A percentile compares a stretch with the other conserved stretches of the same genome.
Conservation (phyloP, 2,888 invertebrate genomes). For the Trissolcus brochymenae region DNA sequence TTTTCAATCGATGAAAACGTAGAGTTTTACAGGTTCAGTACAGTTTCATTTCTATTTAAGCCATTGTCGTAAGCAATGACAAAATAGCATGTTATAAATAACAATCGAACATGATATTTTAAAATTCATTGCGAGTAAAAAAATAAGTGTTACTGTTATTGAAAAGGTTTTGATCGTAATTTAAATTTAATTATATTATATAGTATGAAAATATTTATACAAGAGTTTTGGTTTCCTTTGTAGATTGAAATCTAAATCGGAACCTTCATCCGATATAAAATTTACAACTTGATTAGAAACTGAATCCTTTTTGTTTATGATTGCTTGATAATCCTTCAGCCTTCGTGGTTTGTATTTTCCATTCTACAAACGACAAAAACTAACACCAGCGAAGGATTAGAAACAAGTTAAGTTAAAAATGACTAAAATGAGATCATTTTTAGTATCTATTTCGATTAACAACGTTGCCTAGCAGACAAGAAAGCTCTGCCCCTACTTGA, state of each 20-base stretch:
- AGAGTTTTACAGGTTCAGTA: conserved; percentile 1
- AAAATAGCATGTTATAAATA: conserved; percentile 2
- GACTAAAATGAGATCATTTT: conserved; percentile 38
- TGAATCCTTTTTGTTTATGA: not conserved
- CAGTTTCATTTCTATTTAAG: conserved; percentile 12
- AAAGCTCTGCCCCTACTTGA: conserved; percentile 72
- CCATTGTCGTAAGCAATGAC: conserved; percentile 10
- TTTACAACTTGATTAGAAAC: not conserved
- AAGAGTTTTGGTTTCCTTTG: not conserved
- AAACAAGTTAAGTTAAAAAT: conserved; percentile 2
- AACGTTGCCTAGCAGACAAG: conserved; percentile 70
- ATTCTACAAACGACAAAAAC: not conserved
- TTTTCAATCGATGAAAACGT: conserved; percentile 4
- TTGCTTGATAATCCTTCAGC: not conserved
- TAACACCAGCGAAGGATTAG: not conserved
- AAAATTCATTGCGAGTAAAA: not conserved
- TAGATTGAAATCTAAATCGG: not conserved
- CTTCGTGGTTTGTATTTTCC: not conserved
- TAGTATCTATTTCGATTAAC: conserved; percentile 73
- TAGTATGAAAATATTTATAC: too few relatives aligned
- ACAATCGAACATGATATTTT: too few relatives aligned
- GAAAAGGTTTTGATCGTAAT: too few relatives aligned
- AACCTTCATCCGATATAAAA: not conserved
- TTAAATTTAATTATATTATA: too few relatives aligned
- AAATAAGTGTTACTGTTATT: conserved; percentile 2